Percentiles rank a stretch among this genome's conserved stretches.
Evolutionary conservation across 2,113 vertebrate species (phyloP).

Genomic region (Gorsachius goisagi): DNA sequence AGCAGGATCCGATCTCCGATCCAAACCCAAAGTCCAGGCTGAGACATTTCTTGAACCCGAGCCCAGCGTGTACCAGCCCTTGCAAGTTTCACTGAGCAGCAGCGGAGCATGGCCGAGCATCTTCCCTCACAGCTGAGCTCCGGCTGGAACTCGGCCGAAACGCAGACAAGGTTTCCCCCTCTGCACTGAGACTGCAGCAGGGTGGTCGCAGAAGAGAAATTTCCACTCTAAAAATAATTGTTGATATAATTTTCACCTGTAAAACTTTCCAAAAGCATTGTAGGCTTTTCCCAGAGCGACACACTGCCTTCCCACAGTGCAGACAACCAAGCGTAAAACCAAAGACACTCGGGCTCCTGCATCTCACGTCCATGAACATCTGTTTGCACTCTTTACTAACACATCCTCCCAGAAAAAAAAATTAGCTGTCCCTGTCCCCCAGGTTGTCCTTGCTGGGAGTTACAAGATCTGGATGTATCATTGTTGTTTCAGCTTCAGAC

Average conservation of each 20-base stretch:
- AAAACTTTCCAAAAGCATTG: neutral
- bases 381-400: neutral
- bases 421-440: neutral
- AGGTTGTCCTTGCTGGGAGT: neutral
- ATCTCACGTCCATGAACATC: neutral
- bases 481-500: neutral
- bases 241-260: neutral
- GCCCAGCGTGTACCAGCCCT: neutral
- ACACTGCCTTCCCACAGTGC: no score
- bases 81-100: neutral
- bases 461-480: neutral
- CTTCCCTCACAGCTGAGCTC: neutral
- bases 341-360: rapidly evolving
- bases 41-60: rapidly evolving
- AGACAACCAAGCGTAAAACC: neutral
- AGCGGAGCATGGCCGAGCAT: neutral
- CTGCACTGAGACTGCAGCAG: neutral
- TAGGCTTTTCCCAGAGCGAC: neutral
- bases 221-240: neutral
- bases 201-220: neutral
- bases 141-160: rapidly evolving
- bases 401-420: neutral
- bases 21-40: neutral
- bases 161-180: neutral
- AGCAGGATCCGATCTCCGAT: neutral